These are phyloP conservation scores for Acronicta psi DNA, from an alignment of 2,888 invertebrate species.

Conservation along the genomic window DNA sequence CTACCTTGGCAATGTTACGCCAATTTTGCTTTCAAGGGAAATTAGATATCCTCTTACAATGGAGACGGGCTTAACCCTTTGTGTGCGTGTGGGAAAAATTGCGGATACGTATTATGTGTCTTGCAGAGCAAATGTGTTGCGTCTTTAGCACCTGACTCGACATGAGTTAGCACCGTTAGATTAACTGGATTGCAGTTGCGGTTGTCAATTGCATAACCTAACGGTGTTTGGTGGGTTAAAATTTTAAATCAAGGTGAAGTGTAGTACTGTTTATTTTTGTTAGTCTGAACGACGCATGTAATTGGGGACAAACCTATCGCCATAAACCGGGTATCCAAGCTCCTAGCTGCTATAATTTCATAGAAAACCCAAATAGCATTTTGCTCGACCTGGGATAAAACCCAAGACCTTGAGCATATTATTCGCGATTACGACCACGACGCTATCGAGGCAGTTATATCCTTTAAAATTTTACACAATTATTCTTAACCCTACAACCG, in stretches of 20 bases:
- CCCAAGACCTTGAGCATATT: no score
- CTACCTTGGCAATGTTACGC: conserved; percentile 85
- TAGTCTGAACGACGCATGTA: no score
- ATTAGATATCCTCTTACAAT: conserved; percentile 88
- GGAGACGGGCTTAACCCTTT: conserved; percentile 80
- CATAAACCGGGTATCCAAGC: no score
- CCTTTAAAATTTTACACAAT: conserved; percentile 7
- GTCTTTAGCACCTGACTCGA: conserved; percentile 62
- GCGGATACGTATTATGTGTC: conserved; percentile 66
- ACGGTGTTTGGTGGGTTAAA: conserved; percentile 23
- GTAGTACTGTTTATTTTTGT: no score
- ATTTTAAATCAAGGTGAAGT: neutral
- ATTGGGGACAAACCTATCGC: no score
- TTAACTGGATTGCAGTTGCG: conserved; percentile 35
- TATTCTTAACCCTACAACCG: conserved; percentile 25
- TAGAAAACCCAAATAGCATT: no score
- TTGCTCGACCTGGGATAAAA: no score
- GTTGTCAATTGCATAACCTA: conserved; percentile 21
- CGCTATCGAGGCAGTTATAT: no score
- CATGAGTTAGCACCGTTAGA: conserved; percentile 52
- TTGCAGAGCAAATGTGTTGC: conserved; percentile 60
- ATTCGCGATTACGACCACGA: no score
- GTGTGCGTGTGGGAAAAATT: conserved; percentile 83
- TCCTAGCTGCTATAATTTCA: no score
- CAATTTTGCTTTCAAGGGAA: conserved; percentile 88